Base-by-base conservation (phyloP, 2,113 vertebrate genomes). In the Notechis scutatus region DNA sequence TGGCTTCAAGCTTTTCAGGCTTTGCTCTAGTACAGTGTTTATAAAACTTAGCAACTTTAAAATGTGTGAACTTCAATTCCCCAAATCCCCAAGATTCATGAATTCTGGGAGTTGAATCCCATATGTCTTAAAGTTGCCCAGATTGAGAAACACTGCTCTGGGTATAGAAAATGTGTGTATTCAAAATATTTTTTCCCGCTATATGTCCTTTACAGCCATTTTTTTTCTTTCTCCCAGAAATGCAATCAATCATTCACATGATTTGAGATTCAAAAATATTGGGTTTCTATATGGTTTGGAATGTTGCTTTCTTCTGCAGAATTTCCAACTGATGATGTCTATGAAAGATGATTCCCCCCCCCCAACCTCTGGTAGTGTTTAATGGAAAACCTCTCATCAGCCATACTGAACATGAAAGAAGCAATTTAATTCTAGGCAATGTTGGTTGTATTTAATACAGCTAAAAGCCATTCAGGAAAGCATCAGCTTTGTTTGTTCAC, bases 151-250 rank as follows among this genome's bases (percentile, higher is more conserved):
- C 91, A 90, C 4, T 91, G 29, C 18, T 90, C 14, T 47, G 45
- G 39, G 88, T 91, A 91, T 59, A 34, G 12, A 69, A 34, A 69
- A 69, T 34, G 94, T 91, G 87, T 20, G 29, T 57, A 56, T 91
- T 95, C 92, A 91, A 92, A 94, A 93, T 81, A 81, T 87, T 94
- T 7, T 23, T 94, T 93, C 56, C 50, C 56, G 87, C 26, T 6
- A 93, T 52, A 50, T 93, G 61, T 94, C 15, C 52, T 59, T 92
- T 94, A 94, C 94, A 15, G 86, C 5, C 12, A 29, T 64, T 90
- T 90, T 5, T 29, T 18, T 45, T 29, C 74, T 87, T 12, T 34
- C 88, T 94, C 87, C 24, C 94, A 90, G 8, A 91, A 91, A 42
- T 29, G 0, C 93, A 57, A 12, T 92, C 69, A 61, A 12, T 92